Evolutionary conservation across 2,797 vertebrate genomes (phyloP).

Genomic region (Sebastes kiyomatsui): DNA sequence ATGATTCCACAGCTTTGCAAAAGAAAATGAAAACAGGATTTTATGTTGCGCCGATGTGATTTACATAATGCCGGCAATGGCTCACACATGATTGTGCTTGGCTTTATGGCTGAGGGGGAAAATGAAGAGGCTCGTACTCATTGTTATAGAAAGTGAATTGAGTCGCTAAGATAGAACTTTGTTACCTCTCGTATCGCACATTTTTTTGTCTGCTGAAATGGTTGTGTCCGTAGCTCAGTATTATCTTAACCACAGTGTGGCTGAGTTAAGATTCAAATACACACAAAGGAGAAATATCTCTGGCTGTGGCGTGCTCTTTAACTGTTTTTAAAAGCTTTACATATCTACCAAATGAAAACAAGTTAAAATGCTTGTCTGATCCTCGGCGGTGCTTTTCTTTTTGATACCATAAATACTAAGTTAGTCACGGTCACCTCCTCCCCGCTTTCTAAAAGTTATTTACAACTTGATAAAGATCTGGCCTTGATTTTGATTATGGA

Average conservation of each 20-base stretch:
- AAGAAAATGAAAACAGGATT: constrained; percentile 84
- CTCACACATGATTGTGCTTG: constrained; percentile 80
- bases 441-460: constrained; percentile 59
- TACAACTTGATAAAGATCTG: constrained; percentile 79
- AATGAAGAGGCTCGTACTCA: constrained; percentile 73
- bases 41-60: constrained; percentile 77
- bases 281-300: constrained; percentile 27
- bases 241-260: constrained; percentile 49
- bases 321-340: constrained; percentile 43
- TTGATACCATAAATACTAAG: constrained; percentile 50
- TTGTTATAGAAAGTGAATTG: constrained; percentile 75
- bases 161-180: constrained; percentile 78
- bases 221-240: constrained; percentile 20
- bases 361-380: constrained; percentile 12
- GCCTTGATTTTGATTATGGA: constrained; percentile 71
- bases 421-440: constrained; percentile 33
- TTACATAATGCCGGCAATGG: constrained; percentile 80
- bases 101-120: constrained; percentile 73
- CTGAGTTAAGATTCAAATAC: constrained; percentile 42
- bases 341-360: constrained; percentile 16
- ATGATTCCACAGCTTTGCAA: constrained; percentile 79
- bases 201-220: constrained; percentile 57
- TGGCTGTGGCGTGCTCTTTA: constrained; percentile 9
- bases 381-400: constrained; percentile 32
- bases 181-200: constrained; percentile 63